These are phyloP conservation scores for Lytechinus variegatus DNA, from an alignment of 35 echinoderm and acorn worm species.

Conservation along the genomic window DNA sequence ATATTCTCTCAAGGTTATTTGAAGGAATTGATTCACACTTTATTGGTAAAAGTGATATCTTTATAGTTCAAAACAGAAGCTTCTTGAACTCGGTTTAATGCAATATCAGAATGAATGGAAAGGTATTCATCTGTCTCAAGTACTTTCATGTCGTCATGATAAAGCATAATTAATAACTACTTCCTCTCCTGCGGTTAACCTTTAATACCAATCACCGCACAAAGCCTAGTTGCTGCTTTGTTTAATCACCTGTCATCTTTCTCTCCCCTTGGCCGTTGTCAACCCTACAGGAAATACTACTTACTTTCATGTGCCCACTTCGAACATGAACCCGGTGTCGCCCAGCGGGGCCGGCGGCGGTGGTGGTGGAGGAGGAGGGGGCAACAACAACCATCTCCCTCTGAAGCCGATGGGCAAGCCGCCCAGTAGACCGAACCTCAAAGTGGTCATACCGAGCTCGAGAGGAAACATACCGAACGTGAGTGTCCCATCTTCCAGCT, in stretches of 20 bases:
- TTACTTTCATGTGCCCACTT: slow-evolving; percentile 51
- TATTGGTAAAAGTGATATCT: neutral
- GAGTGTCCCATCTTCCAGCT: neutral
- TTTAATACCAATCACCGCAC: neutral
- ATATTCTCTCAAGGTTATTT: neutral
- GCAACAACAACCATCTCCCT: slow-evolving; percentile 87
- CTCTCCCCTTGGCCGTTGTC: slow-evolving; percentile 32
- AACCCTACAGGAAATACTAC: slow-evolving; percentile 60
- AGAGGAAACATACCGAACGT: slow-evolving; percentile 63
- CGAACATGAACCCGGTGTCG: slow-evolving; percentile 63
- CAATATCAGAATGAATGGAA: neutral
- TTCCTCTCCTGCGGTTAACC: slow-evolving; percentile 24
- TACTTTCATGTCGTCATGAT: neutral
- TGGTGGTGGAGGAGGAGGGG: neutral
- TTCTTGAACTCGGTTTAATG: neutral
- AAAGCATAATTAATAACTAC: neutral
- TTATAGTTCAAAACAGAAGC: neutral
- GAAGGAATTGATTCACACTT: neutral
- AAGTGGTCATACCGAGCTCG: slow-evolving; percentile 92
- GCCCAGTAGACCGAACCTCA: slow-evolving; percentile 76
- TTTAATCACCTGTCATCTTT: slow-evolving; percentile 20
- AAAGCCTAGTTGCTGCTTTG: slow-evolving; percentile 9
- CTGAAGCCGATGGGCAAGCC: slow-evolving; percentile 77
- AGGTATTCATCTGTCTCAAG: neutral
- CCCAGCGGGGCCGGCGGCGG: slow-evolving; percentile 47